These are phyloP conservation scores for Tachysurus fulvidraco DNA, from an alignment of 2,113 vertebrate species.

Conservation along the genomic window DNA sequence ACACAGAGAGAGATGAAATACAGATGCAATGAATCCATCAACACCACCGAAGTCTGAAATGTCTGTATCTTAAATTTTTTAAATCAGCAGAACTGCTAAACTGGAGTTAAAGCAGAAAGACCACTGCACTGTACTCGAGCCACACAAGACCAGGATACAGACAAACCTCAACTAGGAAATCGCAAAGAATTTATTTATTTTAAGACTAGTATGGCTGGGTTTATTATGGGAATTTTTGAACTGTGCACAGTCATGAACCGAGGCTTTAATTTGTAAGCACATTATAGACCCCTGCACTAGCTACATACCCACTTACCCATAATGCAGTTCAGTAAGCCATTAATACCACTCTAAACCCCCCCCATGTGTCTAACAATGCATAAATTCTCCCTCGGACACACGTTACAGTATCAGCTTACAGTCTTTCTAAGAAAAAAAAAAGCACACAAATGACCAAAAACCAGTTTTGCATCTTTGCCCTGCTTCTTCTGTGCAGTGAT, in stretches of 20 bases:
- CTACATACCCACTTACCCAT: background rate
- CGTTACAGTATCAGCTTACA: slow-evolving; percentile 31
- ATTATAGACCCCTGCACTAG: background rate
- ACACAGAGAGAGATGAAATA: background rate
- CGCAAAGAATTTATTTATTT: background rate
- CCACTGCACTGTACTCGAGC: background rate
- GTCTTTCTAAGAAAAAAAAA: background rate
- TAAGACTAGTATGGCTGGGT: background rate
- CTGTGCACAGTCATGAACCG: slow-evolving; percentile 3
- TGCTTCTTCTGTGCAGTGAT: background rate
- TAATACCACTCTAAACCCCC: background rate
- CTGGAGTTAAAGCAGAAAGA: background rate
- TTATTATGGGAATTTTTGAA: background rate
- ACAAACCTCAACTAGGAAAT: background rate
- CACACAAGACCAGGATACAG: background rate
- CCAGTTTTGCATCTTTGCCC: slow-evolving; percentile 2
- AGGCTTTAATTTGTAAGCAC: background rate
- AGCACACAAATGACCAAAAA: slow-evolving; percentile 14
- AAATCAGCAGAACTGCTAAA: background rate
- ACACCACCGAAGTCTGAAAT: no score
- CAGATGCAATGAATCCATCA: background rate
- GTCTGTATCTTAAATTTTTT: background rate
- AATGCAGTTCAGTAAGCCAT: background rate
- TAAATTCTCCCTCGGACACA: background rate
- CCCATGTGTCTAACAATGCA: background rate